Percentiles rank a stretch among this genome's conserved stretches.
Evolutionary conservation across 2,888 invertebrate species (phyloP).

Genomic region (Dolichopus griseipennis): DNA sequence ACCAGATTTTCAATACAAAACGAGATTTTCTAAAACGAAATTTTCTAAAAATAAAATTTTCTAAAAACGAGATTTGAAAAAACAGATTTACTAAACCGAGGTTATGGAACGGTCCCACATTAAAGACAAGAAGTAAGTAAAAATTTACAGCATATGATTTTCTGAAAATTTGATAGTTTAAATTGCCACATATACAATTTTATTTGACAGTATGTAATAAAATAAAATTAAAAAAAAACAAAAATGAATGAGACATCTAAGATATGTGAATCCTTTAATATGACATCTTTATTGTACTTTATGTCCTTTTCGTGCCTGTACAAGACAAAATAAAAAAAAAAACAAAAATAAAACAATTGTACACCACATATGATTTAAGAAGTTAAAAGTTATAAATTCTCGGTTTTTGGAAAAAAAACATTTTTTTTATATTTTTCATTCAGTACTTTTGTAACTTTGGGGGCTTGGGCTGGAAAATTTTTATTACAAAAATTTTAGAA

Average conservation of each 20-base stretch:
- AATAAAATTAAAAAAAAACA: background rate
- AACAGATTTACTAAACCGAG: no score
- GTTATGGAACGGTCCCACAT: no score
- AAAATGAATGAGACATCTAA: background rate
- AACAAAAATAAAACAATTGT: background rate
- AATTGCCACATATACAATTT: background rate
- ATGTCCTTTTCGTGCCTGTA: slow-evolving; percentile 1
- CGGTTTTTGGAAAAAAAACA: background rate
- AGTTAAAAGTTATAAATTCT: background rate
- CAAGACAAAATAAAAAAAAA: background rate
- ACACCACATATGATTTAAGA: slow-evolving; percentile 1
- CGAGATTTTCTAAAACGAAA: no score
- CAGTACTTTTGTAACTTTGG: background rate
- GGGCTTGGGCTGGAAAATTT: background rate
- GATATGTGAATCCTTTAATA: slow-evolving; percentile 6
- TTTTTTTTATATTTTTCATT: background rate
- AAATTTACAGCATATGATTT: no score
- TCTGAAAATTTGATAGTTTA: background rate
- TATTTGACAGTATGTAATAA: background rate
- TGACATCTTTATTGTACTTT: slow-evolving; percentile 4
- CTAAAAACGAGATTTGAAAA: no score
- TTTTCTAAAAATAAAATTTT: no score
- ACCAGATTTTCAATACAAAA: no score
- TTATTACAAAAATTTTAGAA: background rate
- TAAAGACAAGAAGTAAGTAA: no score